Evolutionary conservation across 2,797 vertebrate species (phyloP), one percentile per base, ranked within the genome.

Genomic region (Meriones psammophilus): DNA sequence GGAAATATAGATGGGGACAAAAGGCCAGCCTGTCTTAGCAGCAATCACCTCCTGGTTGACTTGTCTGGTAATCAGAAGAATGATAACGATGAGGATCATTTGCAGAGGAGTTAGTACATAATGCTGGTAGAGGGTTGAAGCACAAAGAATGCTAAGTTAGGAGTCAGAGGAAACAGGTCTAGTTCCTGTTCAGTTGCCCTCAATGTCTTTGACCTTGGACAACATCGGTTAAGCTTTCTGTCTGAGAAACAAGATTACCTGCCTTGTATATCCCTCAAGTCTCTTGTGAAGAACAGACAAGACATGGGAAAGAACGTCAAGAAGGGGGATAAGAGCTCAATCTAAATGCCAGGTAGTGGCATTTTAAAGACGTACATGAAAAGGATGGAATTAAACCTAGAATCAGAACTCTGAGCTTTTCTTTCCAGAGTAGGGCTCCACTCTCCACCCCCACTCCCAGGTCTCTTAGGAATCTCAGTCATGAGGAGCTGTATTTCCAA

Each of bases 311-410:
- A 96, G 88, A 76, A 73, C 22, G 36, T 0, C 0, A 5, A 8
- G 60, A 74, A 79, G 74, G 71, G 20, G 77, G n/a, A 54, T 50
- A 50, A 64, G 68, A 71, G 0, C 22, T 36, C 50, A 28, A 28
- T 79, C 10, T 33, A 64, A 78, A 74, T 66, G 73, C 80, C 73
- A 85, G 79, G 78, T 0, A 24, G 83, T 76, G 69, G 58, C 17
- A 50, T 88, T 56, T 84, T 60, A 33, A 66, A 46, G 58, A 54
- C 83, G 12, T 28, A 17, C 14, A 17, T 39, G 17, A 50, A 89
- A 88, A 95, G 73, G 83, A 77, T 66, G 17, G 66, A 79, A 88
- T 95, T 68, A 78, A 76, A 92, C 50, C 76, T 92, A 77, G 76
- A 91, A 60, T 42, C 39, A 68, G 88, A 93, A 81, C 46, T 33